Base-by-base conservation (phyloP, 2,113 vertebrate genomes). In the Ceuthmochares aereus region DNA sequence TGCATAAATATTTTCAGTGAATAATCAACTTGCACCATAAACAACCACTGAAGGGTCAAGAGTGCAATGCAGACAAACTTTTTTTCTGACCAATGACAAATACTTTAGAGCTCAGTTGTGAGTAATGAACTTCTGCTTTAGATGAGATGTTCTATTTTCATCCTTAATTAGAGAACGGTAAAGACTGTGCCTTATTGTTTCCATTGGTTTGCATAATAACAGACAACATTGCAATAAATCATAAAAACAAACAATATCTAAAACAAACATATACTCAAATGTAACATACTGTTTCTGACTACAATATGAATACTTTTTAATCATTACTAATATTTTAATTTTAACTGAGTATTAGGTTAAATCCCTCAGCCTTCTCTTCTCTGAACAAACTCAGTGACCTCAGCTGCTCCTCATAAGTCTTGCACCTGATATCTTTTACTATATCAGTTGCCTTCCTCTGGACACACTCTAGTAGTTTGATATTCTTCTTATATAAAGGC, bases 1-100 rank as follows among this genome's bases (percentile, higher is more conserved):
- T 75, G 34, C 29, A 86, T 77, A 95, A 96, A 92, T 87, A 92
- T 87, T 95, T 93, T 54, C 55, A 72, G 55, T 34, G 34, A 78
- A 83, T 90, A 96, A 96, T 87, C 54, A 90, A 86, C 49, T 67
- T 75, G 26, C 1, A 1, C 60, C 78, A 34, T 45, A 68, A 90
- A 37, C 58, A 85, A 63, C 68, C 0, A 1, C n/a, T 82, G 37
- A 67, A 63, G 42, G 34, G 82, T 96, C 42, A 7, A 89, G 52
- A 84, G 43, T 89, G 36, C 83, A 89, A 49, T 92, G 43, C 16
- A 84, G 66, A 72, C 67, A 27, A 55, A 12, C 64, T 86, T 88
- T 72, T 40, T 91, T 91, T 52, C 67, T 92, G 66, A 84, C 43
- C 62, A 89, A 23, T 43, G 26, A 70, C n/a, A 49, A 92, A 93